These are phyloP conservation scores for Cynaeus angustus DNA, from an alignment of 2,888 invertebrate genomes.

Conservation along the genomic window DNA sequence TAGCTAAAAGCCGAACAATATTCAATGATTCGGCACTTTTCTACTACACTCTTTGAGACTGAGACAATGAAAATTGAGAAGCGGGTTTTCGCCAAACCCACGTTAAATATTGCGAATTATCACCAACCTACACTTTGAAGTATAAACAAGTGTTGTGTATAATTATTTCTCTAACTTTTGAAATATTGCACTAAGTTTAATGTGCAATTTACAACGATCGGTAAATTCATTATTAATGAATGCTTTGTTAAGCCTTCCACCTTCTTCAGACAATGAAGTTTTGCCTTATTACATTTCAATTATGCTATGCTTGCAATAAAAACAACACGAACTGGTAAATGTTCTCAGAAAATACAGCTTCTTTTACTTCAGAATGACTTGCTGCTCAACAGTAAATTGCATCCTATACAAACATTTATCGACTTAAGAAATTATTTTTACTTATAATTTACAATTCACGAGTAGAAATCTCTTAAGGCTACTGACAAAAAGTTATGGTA, in stretches of 20 bases:
- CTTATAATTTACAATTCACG: background rate
- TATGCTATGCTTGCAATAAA: constrained; percentile 10
- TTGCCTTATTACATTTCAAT: constrained; percentile 36
- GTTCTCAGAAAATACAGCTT: background rate
- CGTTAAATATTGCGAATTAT: constrained; percentile 53
- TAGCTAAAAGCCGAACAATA: constrained; percentile 49
- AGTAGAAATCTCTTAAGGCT: too few relatives aligned
- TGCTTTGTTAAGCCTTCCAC: constrained; percentile 43
- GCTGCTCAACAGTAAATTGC: background rate
- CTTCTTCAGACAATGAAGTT: constrained; percentile 35
- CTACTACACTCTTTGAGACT: constrained; percentile 35
- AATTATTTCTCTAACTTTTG: constrained; percentile 53
- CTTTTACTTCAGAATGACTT: background rate
- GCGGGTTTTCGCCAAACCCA: constrained; percentile 30
- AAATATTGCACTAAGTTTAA: constrained; percentile 52
- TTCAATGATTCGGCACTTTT: constrained; percentile 51
- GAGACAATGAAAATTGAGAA: constrained; percentile 26
- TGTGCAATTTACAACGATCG: constrained; percentile 18
- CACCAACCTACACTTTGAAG: constrained; percentile 50
- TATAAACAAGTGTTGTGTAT: constrained; percentile 46
- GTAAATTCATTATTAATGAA: constrained; percentile 35
- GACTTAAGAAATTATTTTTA: background rate
- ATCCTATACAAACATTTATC: too few relatives aligned
- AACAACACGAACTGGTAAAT: constrained; percentile 7
- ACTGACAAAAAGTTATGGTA: too few relatives aligned